Percentiles rank a stretch among this genome's conserved stretches.
These are phyloP conservation scores for Ondatra zibethicus DNA, from an alignment of 2,113 vertebrate species.

Conservation along the genomic window DNA sequence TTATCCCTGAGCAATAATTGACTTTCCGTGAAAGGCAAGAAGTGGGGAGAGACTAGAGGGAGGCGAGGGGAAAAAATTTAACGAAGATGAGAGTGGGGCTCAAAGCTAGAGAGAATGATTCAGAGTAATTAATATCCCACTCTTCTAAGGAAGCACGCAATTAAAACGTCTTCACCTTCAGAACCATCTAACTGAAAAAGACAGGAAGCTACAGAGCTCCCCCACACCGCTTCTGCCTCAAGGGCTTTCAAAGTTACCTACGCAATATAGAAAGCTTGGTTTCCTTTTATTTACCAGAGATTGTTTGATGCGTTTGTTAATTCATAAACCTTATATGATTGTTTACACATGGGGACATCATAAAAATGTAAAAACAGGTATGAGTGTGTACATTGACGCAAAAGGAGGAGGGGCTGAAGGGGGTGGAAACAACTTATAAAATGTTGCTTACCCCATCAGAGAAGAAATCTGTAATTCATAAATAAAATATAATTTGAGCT, in stretches of 20 bases:
- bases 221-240: not conserved
- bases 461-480: conserved; percentile 52
- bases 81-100: not conserved
- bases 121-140: conserved; percentile 48
- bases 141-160: conserved; percentile 45
- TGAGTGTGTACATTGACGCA: not conserved
- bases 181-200: conserved; percentile 53
- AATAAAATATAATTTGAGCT: conserved; percentile 67
- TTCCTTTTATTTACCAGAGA: conserved; percentile 37
- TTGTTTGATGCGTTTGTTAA: conserved; percentile 8
- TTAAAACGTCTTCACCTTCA: conserved; percentile 63
- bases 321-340: not conserved
- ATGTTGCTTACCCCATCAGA: not conserved
- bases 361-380: not conserved
- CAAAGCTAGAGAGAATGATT: conserved; percentile 23
- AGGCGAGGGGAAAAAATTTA: not conserved
- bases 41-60: rapidly evolving
- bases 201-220: not conserved
- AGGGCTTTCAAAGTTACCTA: conserved; percentile 53
- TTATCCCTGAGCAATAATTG: not conserved
- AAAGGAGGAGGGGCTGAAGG: not conserved
- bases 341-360: not conserved
- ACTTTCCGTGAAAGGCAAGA: not conserved
- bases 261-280: conserved; percentile 37
- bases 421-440: conserved; percentile 44